Conservation (phyloP, 2,113 vertebrate genomes). For the Cranoglanis bouderius region DNA sequence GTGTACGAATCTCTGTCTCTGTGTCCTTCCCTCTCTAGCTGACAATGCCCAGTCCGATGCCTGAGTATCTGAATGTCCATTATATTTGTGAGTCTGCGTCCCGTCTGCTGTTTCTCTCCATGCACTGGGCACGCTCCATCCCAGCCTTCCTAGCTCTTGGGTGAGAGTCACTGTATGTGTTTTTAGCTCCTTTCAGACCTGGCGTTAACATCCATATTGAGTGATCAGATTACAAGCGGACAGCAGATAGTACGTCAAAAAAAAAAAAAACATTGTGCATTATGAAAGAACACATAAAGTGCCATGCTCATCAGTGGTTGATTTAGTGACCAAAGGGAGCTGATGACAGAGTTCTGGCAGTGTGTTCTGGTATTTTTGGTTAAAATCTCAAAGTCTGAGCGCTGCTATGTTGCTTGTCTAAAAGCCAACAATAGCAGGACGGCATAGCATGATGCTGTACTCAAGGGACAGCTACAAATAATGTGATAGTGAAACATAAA, state of each 20-base stretch:
- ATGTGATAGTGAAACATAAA: neutral
- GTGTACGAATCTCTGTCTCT: conserved; percentile 33
- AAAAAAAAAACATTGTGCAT: neutral
- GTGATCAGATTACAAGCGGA: neutral
- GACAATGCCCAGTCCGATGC: conserved; percentile 98
- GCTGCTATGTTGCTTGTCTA: too few species aligned
- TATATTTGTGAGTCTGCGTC: conserved; percentile 99
- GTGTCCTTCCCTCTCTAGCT: conserved; percentile 73
- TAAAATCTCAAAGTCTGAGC: too few species aligned
- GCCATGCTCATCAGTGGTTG: too few species aligned
- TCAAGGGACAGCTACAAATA: neutral
- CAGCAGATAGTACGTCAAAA: neutral
- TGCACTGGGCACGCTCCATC: conserved; percentile 99
- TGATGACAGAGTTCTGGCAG: too few species aligned
- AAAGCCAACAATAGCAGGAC: too few species aligned
- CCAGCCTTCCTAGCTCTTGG: conserved; percentile 96
- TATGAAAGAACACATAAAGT: neutral
- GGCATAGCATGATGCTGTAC: too few species aligned
- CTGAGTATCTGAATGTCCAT: conserved; percentile 97
- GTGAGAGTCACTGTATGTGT: conserved; percentile 70
- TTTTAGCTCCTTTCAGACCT: neutral
- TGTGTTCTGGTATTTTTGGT: too few species aligned
- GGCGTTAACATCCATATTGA: neutral
- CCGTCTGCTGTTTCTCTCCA: conserved; percentile 96
- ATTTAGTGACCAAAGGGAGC: too few species aligned